These are phyloP conservation scores for Anas platyrhynchos DNA, from an alignment of 2,113 vertebrate genomes.

Conservation along the genomic window DNA sequence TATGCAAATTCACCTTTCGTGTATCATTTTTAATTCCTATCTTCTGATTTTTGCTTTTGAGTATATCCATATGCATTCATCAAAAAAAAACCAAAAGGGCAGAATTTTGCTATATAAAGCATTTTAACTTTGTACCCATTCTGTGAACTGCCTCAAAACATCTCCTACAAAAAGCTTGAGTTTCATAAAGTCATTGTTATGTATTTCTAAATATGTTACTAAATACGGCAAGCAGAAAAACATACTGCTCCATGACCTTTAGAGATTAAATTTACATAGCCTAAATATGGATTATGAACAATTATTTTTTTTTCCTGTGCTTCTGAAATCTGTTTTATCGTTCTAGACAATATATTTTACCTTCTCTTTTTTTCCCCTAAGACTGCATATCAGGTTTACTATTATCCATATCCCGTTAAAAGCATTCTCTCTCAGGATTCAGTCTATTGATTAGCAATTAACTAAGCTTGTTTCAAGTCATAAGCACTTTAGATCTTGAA, in stretches of 20 bases:
- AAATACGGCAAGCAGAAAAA: neutral
- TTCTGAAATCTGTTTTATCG: neutral
- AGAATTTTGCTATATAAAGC: neutral
- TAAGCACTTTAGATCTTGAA: constrained; percentile 9
- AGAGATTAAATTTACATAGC: neutral
- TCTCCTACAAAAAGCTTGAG: neutral
- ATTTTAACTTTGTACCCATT: neutral
- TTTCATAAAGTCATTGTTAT: neutral
- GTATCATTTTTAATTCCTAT: neutral
- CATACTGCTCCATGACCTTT: neutral
- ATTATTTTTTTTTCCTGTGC: neutral
- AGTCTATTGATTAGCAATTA: constrained; percentile 38
- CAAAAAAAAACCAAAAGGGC: neutral
- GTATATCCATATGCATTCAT: neutral
- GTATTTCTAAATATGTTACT: neutral
- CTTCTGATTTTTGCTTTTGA: constrained; percentile 21
- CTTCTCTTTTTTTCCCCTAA: neutral
- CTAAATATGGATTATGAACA: neutral
- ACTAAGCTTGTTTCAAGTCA: constrained; percentile 27
- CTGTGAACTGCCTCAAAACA: neutral
- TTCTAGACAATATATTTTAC: neutral
- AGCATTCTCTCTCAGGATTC: neutral
- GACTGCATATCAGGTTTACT: neutral
- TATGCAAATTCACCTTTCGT: constrained; percentile 48
- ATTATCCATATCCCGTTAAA: neutral